Base-by-base conservation (phyloP, 2,797 vertebrate species). In the Molossus molossus region DNA sequence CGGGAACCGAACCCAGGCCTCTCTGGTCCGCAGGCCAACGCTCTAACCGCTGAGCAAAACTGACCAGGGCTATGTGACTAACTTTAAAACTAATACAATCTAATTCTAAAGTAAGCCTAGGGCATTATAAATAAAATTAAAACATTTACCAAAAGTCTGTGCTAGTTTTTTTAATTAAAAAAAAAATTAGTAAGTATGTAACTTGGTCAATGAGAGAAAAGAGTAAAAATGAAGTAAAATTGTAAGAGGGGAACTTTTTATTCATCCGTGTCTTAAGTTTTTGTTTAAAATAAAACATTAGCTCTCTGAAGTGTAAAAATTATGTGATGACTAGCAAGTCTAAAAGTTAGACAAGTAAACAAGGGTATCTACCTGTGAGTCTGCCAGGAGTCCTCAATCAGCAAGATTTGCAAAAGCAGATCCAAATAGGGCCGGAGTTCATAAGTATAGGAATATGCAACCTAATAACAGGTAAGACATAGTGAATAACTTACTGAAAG, bases 361-460 rank as follows among this genome's bases (percentile, higher is more conserved):
- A 75, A 60, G 70, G 91, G 18, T 82, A 97, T 98, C 96, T 96
- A 99, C 99, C 99, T 99, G 99, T 99, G 99, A 89, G 99, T 99
- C 98, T 99, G 99, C 99, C 99, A 99, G 37, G 99, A 99, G 97
- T 99, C 99, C 97, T 99, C 99, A 96, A 99, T 99, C 97, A 99
- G 99, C 94, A 99, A 98, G 97, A 99, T 99, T 98, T 99, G 99
- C 96, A 99, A 98, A 98, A 99, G 99, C 98, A 99, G 98, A 99
- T 99, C 99, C 98, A 99, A 98, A 85, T 99, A 99, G 98, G 99
- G 99, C 98, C 99, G 99, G 98, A 99, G 99, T 98, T 99, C 99
- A 0, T 99, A 99, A 0, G 99, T 99, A 89, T 99, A 99, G 55
- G 99, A 99, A 98, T 99, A 99, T 0, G 99, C 99, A 98, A 99